phyloP scores from a whole-genome alignment of 1,140 invertebrate genomes.

The Eufriesea mexicana region DNA sequence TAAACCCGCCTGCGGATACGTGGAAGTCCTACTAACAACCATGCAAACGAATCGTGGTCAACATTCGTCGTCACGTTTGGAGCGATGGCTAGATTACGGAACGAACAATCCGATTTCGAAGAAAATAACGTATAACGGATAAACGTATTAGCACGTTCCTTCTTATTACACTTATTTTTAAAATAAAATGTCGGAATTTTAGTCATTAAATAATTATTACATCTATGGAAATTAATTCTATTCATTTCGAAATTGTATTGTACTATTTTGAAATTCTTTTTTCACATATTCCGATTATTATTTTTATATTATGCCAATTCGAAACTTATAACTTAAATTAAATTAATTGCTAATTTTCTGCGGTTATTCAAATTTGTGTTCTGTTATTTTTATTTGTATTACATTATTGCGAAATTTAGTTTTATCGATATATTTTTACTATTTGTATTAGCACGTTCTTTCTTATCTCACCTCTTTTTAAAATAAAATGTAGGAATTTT shows the following conservation, averaged over 20 bases:
- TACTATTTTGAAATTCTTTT: too few species aligned
- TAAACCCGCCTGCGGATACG: constrained; percentile 55
- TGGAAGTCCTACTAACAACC: constrained; percentile 54
- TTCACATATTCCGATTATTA: too few species aligned
- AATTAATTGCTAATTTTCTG: too few species aligned
- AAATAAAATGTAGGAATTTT: neutral
- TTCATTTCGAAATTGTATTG: too few species aligned
- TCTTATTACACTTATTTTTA: neutral
- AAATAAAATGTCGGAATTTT: neutral
- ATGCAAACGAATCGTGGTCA: constrained; percentile 54
- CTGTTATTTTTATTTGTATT: too few species aligned
- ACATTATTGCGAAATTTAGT: too few species aligned
- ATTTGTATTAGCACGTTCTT: neutral
- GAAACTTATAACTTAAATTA: too few species aligned
- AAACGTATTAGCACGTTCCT: neutral
- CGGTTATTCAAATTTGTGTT: too few species aligned
- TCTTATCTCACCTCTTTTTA: neutral
- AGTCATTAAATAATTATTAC: neutral
- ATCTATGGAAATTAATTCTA: neutral
- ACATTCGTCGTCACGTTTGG: constrained; percentile 29
- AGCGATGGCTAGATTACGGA: constrained; percentile 8
- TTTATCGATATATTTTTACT: too few species aligned
- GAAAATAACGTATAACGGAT: constrained; percentile 2
- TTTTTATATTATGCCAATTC: too few species aligned
- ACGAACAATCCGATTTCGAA: constrained; percentile 3